Percentiles rank a stretch among this genome's conserved stretches.
These are phyloP conservation scores for Falco novaeseelandiae DNA, from an alignment of 2,797 vertebrate genomes.

Conservation along the genomic window DNA sequence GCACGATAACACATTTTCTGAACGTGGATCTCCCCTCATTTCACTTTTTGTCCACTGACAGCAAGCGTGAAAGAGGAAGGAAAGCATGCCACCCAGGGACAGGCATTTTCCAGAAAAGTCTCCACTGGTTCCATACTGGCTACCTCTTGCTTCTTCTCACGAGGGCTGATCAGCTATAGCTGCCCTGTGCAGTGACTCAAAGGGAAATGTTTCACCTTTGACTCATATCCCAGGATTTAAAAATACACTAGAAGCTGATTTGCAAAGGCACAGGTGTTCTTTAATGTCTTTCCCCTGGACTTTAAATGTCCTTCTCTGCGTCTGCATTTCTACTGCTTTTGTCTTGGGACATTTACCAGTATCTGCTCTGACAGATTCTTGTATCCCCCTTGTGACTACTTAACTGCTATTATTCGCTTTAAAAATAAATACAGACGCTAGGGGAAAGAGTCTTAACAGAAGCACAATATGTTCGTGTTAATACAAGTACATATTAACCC, in stretches of 20 bases:
- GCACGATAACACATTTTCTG: not conserved
- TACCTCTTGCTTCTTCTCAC: not conserved
- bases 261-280: not conserved
- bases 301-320: not conserved
- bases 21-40: not conserved
- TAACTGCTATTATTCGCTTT: not conserved
- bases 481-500: not conserved
- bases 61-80: not conserved
- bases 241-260: not conserved
- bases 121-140: not conserved
- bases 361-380: not conserved
- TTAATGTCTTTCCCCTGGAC: not conserved
- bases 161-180: not conserved
- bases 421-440: constrained; percentile 9
- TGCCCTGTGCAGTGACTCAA: not conserved
- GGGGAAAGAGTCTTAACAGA: constrained; percentile 6
- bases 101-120: fast-evolving
- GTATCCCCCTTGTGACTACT: not conserved
- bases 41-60: not conserved
- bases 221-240: not conserved
- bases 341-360: not conserved
- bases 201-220: not conserved
- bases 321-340: not conserved
- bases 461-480: not conserved
- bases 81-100: fast-evolving